These are phyloP conservation scores for Micronycteris hirsuta DNA, from an alignment of 2,113 vertebrate genomes.

Conservation along the genomic window DNA sequence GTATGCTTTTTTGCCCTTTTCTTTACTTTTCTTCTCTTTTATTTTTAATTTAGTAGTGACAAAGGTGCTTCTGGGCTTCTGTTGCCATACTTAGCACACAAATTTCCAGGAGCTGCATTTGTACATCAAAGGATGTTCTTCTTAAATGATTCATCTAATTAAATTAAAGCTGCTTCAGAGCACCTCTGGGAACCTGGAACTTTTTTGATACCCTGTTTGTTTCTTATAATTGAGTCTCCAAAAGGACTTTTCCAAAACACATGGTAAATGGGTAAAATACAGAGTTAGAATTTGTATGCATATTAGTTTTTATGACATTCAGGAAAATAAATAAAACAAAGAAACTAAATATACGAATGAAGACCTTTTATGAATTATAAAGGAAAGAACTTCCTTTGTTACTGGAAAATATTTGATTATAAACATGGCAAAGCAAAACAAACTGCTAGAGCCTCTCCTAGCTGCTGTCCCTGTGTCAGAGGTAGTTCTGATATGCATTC, in stretches of 20 bases:
- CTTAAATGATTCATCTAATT: conserved; percentile 65
- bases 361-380: not conserved
- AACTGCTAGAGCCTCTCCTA: not conserved
- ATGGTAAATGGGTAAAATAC: conserved; percentile 57
- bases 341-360: conserved; percentile 45
- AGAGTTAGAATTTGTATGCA: conserved; percentile 16
- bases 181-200: conserved; percentile 36
- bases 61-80: not conserved
- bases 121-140: conserved; percentile 56
- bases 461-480: not conserved
- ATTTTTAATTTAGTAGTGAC: conserved; percentile 17
- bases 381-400: conserved; percentile 20
- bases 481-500: not conserved
- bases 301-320: conserved; percentile 69
- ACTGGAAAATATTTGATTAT: conserved; percentile 29
- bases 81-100: conserved; percentile 33
- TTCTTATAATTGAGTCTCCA: conserved; percentile 54
- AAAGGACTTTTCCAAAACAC: conserved; percentile 56
- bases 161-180: conserved; percentile 61
- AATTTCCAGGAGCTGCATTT: conserved; percentile 31
- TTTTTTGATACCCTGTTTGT: conserved; percentile 5
- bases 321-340: conserved; percentile 45
- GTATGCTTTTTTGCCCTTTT: not conserved
- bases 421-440: conserved; percentile 37
- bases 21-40: not conserved